Percentiles rank a stretch among this genome's conserved stretches.
These are phyloP conservation scores for Eublepharis macularius DNA, from an alignment of 2,113 vertebrate species.

Conservation along the genomic window DNA sequence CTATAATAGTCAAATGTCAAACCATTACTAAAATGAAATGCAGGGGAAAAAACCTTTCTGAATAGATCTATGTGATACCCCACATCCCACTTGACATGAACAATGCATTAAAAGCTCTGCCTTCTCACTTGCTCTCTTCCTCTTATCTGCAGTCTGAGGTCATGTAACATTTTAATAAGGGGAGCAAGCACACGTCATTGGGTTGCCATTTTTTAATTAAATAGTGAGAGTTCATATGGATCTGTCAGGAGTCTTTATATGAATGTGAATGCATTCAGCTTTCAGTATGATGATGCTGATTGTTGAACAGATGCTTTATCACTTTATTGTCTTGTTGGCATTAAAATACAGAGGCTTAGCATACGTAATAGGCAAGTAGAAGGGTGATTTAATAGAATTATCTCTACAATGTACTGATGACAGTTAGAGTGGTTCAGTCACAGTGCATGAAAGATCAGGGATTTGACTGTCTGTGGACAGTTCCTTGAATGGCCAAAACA, in stretches of 20 bases:
- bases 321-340: background rate
- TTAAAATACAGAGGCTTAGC: background rate
- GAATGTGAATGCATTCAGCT: conserved; percentile 5
- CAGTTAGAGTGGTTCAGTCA: background rate
- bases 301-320: background rate
- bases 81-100: background rate
- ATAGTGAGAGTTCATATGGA: background rate
- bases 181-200: background rate
- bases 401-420: background rate
- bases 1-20: background rate
- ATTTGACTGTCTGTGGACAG: no score
- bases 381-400: background rate
- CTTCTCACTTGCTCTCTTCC: background rate
- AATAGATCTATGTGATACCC: background rate
- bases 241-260: background rate
- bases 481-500: background rate
- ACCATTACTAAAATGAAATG: background rate
- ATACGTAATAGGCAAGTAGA: background rate
- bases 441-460: background rate
- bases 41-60: background rate
- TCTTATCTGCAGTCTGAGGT: background rate
- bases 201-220: background rate
- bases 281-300: background rate
- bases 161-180: background rate
- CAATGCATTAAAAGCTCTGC: background rate